Evolutionary conservation across 2,888 invertebrate species (phyloP), one percentile per base, ranked within the genome.

Genomic region (Diarsia dahlii): DNA sequence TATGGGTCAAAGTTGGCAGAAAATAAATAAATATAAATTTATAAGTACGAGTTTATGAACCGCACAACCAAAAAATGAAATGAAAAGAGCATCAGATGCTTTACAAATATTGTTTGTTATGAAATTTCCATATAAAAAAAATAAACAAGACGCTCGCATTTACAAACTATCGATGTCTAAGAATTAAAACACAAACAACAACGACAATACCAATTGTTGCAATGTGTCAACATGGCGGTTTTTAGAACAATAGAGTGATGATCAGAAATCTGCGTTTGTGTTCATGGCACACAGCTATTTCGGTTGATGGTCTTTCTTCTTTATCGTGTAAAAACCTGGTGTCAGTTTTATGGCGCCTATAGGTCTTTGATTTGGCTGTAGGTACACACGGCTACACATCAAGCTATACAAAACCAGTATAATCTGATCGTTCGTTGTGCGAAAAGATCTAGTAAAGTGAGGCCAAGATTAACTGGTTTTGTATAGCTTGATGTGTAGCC

Each of bases 141-240:
- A 60, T 58, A 74, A 84, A 0, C 50, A 48, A 23, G 39, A 64
- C 52, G 45, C 10, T 50, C n/a, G 48, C 63, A 67, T 79, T 85
- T 67, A 85, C 85, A 82, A 84, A 80, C 65, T 48, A 34, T 67
- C 13, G 10, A 20, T 48, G 60, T 84, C 87, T 75, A 68, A 85
- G 89, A 87, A 87, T 85, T 82, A 78, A 79, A 77, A 87, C 73
- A 86, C 84, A 81, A 83, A 87, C 86, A 81, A 45, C 39, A 58
- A 1, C 73, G 34, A 90, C 90, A 91, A 90, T 90, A 60, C 75
- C 84, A 60, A 88, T 90, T 90, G 89, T 89, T 71, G 60, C 45
- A 70, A 45, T 28, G 71, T 63, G 76, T 76, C 82, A 88, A 84
- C 81, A 80, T 50, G 34, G 78, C 82, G 62, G 48, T 75, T 84